Percentiles rank a stretch among this genome's conserved stretches.
Evolutionary conservation across 2,888 invertebrate species (phyloP).

Genomic region (Leptodirus hochenwartii): DNA sequence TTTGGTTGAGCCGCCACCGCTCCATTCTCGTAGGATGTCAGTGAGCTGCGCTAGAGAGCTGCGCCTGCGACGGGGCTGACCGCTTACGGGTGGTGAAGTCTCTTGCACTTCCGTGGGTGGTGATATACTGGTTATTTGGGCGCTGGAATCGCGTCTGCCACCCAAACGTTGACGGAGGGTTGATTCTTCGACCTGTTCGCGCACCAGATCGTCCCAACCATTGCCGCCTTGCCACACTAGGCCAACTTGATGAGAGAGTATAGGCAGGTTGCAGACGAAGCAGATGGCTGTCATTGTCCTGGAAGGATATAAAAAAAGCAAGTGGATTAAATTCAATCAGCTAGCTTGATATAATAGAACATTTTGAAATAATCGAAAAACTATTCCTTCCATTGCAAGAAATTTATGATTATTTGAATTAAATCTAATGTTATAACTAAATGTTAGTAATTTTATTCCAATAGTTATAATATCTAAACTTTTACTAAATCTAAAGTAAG

Average conservation of each 20-base stretch:
- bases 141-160: constrained; percentile 75
- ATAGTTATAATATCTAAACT: no score
- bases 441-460: no score
- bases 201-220: constrained; percentile 83
- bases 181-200: constrained; percentile 73
- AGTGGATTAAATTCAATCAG: constrained; percentile 2
- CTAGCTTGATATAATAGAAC: constrained; percentile 2
- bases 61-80: constrained; percentile 50
- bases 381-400: constrained; percentile 2
- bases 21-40: constrained; percentile 77
- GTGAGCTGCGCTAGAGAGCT: constrained; percentile 78
- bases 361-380: neutral
- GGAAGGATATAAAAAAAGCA: constrained; percentile 19
- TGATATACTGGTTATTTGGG: constrained; percentile 70
- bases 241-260: constrained; percentile 85
- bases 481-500: no score
- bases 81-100: constrained; percentile 43
- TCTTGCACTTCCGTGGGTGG: constrained; percentile 60
- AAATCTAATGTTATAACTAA: no score
- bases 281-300: constrained; percentile 90
- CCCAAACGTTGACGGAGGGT: constrained; percentile 72
- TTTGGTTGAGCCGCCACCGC: constrained; percentile 44
- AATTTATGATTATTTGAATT: no score
- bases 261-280: constrained; percentile 91
- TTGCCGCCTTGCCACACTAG: constrained; percentile 88